These are phyloP conservation scores for Acrossocheilus wenchowensis DNA, from an alignment of 2,797 vertebrate genomes.

Conservation along the genomic window DNA sequence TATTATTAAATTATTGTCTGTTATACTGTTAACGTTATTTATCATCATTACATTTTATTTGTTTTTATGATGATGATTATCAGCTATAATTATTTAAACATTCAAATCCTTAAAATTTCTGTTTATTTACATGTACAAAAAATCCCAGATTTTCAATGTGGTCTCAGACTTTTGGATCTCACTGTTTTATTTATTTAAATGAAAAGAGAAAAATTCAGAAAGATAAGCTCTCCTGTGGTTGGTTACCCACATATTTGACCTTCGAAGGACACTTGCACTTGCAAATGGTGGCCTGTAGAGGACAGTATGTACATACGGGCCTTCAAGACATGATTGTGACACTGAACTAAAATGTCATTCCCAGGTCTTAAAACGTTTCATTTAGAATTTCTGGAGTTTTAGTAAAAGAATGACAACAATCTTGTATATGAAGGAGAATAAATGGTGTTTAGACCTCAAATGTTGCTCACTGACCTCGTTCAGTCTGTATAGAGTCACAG, in stretches of 20 bases:
- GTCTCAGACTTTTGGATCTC: neutral
- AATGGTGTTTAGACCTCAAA: neutral
- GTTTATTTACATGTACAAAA: too few species aligned
- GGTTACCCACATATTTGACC: neutral
- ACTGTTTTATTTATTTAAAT: neutral
- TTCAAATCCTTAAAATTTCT: neutral
- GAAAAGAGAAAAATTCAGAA: too few species aligned
- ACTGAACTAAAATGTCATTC: neutral
- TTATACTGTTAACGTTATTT: neutral
- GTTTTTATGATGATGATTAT: neutral
- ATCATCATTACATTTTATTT: neutral
- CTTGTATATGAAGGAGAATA: too few species aligned
- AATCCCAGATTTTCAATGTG: neutral
- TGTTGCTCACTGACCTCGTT: conserved; percentile 41
- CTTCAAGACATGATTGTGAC: neutral
- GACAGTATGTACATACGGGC: neutral
- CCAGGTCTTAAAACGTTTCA: neutral
- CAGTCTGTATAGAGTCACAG: conserved; percentile 25
- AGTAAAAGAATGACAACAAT: neutral
- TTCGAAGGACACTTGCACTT: conserved; percentile 12
- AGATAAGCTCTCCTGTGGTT: neutral
- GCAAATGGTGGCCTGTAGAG: neutral
- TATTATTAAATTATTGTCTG: neutral
- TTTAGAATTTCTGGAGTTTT: neutral
- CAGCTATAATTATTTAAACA: neutral